Evolutionary conservation across 2,797 vertebrate genomes (phyloP), one percentile per base, ranked within the genome.

Genomic region (Uromys caudimaculatus): DNA sequence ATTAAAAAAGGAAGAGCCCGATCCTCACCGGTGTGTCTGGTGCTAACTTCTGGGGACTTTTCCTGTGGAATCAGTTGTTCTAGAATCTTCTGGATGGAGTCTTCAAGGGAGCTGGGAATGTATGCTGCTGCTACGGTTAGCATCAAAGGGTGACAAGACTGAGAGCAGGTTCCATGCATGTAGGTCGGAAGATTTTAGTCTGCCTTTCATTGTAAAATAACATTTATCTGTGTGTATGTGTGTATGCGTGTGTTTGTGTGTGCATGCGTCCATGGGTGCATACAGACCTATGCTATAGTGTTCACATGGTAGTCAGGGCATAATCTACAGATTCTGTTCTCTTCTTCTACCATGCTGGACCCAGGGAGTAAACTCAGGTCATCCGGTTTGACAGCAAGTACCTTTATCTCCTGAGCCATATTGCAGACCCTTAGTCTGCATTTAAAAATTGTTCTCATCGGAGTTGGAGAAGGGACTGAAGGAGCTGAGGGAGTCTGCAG

Each of bases 381-480:
- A 3, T 73, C 35, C 41, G 9, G 14, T 14, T 29, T 56, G 67
- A 29, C 27, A 1, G 67, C 50, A 73, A 41, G 50, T 14, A 56
- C 50, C n/a, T 56, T 32, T 73, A 32, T 88, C 85, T 73, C n/a
- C 14, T 88, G 67, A 73, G 4, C 24, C 24, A 29, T 73, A 52
- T 32, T 88, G 67, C 52, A 44, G 71, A 41, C 17, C 29, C 69
- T 71, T 38, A 56, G 62, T 93, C 69, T 94, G 78, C 38, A 58
- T 96, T 96, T 77, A 85, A 77, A 95, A 91, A 52, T 27, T 23
- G 29, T 14, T 44, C 44, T 44, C 44, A 44, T 44, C 44, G 44
- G 44, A 44, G 44, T 44, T 44, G 44, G 44, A 44, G 44, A 44
- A 44, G 44, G 44, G 44, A 44, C 44, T 44, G 44, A 44, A 44